Conservation (phyloP, 2,113 vertebrate species). For the Falcunculus frontatus region DNA sequence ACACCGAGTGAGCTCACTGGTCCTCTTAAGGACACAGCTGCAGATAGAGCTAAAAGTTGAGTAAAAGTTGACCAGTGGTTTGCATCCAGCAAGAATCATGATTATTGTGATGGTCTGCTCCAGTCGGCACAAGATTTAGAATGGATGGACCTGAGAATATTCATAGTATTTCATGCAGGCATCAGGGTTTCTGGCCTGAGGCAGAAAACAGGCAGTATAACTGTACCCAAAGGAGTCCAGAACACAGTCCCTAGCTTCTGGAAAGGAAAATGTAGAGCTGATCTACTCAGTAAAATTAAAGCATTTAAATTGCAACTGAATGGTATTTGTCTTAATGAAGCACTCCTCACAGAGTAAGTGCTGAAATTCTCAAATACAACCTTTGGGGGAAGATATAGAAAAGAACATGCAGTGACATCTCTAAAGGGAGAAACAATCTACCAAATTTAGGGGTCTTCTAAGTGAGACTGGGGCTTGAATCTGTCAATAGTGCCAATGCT, state of each 20-base stretch:
- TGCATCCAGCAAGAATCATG: not conserved
- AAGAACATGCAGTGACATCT: not conserved
- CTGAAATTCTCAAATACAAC: not conserved
- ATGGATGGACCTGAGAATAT: not conserved
- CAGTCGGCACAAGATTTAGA: not conserved
- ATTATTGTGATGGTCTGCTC: not conserved
- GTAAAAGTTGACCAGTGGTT: not conserved
- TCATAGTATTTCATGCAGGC: not conserved
- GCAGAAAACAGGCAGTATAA: not conserved
- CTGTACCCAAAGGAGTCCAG: not conserved
- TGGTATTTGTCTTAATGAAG: not conserved
- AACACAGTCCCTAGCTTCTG: not conserved
- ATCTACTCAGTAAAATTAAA: not conserved
- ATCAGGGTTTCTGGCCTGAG: not conserved
- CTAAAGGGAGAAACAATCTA: not conserved
- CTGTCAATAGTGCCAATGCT: not conserved
- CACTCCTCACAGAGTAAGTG: not conserved
- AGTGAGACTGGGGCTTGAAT: not conserved
- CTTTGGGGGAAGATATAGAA: not conserved
- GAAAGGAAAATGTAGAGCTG: not conserved
- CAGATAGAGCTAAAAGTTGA: not conserved
- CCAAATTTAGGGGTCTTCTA: not conserved
- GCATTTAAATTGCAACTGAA: not conserved
- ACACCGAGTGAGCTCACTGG: accelerated
- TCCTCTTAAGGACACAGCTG: not conserved